Evolutionary conservation across 2,797 vertebrate genomes (phyloP), one percentile per base, ranked within the genome.

Genomic region (Falco naumanni): DNA sequence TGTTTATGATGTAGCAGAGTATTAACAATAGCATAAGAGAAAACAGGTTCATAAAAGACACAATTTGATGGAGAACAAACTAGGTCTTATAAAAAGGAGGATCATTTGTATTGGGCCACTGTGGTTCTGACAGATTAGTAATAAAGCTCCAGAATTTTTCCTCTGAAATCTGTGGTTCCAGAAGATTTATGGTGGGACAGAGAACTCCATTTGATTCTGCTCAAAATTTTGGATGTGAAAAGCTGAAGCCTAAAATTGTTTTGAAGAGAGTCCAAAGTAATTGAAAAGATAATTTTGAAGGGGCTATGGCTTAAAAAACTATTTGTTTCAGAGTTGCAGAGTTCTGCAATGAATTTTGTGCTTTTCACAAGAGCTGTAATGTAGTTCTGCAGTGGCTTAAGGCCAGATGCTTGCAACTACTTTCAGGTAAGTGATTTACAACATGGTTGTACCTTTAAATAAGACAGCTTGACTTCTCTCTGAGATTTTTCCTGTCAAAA

Each of bases 241-340:
- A 80, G 37, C 76, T 95, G 34, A 89, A 92, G 45, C 83, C 47
- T 82, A 57, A 80, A 90, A 83, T 63, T 88, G 34, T 95, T 96
- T 90, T 87, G 84, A 89, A 90, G 41, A 78, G 66, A 87, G 74
- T 64, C 60, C 75, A 87, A 84, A 91, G 74, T 70, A 88, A 86
- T 82, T 47, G 63, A 90, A 91, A 85, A 85, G 60, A 87, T 84
- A 59, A 87, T 95, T 95, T 89, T 84, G 68, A 83, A 90, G 31
- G 24, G 56, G 10, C 50, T 78, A 29, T 57, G n/a, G 37, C 71
- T 89, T 89, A 60, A 87, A 78, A 81, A 92, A 34, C 11, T 88
- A 37, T 77, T 80, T 94, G 65, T 89, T 90, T 95, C 63, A 90
- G 78, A 92, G 84, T 72, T 85, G 37, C 17, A 77, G 51, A 84